Conservation (phyloP, 1,140 invertebrate genomes). For the Hycleus cichorii region DNA sequence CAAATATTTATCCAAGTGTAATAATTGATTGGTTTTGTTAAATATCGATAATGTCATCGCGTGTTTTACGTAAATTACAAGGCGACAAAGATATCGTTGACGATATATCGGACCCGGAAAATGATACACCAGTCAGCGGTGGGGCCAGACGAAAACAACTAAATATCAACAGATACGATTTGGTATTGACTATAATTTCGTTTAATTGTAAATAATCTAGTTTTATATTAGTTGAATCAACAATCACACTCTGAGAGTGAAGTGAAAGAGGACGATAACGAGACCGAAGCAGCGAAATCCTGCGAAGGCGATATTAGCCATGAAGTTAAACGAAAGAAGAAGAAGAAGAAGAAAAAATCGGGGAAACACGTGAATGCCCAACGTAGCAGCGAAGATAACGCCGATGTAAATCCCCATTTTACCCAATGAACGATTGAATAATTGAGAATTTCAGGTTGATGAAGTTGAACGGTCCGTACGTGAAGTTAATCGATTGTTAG, state of each 20-base stretch:
- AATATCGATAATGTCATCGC: conserved; percentile 48
- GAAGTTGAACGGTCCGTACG: conserved; percentile 65
- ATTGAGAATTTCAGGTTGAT: conserved; percentile 46
- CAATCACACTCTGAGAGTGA: conserved; percentile 58
- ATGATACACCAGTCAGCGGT: conserved; percentile 40
- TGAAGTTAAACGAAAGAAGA: conserved; percentile 51
- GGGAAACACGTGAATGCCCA: conserved; percentile 45
- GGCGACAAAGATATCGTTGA: conserved; percentile 45
- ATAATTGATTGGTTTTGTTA: too few species aligned
- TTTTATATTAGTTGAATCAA: conserved; percentile 47
- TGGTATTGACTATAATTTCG: conserved; percentile 41
- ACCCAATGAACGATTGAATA: background rate
- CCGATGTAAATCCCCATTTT: conserved; percentile 41
- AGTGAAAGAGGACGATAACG: conserved; percentile 63
- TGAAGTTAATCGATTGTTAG: conserved; percentile 67
- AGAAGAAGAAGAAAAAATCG: conserved; percentile 57
- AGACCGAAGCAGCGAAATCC: conserved; percentile 50
- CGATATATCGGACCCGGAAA: conserved; percentile 47
- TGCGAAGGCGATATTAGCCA: conserved; percentile 38
- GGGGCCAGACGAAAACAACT: conserved; percentile 45
- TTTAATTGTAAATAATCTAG: conserved; percentile 14
- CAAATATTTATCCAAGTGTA: too few species aligned
- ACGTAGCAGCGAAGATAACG: conserved; percentile 53
- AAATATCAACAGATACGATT: conserved; percentile 55
- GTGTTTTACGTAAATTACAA: conserved; percentile 56